These are phyloP conservation scores for Penaeus indicus DNA, from an alignment of 1,140 invertebrate species.

Conservation along the genomic window DNA sequence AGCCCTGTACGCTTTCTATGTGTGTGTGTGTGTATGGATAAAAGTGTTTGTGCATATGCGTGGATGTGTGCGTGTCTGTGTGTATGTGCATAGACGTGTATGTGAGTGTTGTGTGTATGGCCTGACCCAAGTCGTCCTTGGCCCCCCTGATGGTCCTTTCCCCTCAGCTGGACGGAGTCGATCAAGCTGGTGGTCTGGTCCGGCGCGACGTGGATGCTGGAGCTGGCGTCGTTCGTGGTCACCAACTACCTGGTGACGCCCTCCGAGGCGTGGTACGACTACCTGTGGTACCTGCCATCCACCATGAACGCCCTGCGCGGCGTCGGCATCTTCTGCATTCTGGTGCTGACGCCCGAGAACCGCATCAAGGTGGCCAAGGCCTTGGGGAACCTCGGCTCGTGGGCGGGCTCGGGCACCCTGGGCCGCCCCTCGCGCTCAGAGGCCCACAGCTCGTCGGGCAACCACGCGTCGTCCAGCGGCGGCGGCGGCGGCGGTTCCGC, in stretches of 20 bases:
- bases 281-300: slow-evolving; percentile 64
- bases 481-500: background rate
- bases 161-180: slow-evolving; percentile 62
- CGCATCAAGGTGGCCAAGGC: slow-evolving; percentile 36
- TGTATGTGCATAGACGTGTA: no score
- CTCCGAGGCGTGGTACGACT: slow-evolving; percentile 63
- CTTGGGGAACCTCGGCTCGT: slow-evolving; percentile 27
- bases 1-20: no score
- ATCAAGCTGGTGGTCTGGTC: slow-evolving; percentile 65
- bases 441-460: slow-evolving; percentile 8
- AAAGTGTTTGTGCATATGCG: no score
- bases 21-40: no score
- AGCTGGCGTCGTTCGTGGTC: slow-evolving; percentile 58
- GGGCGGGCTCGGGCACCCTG: background rate
- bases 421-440: slow-evolving; percentile 17
- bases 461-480: slow-evolving; percentile 31
- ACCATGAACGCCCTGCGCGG: slow-evolving; percentile 62
- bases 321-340: slow-evolving; percentile 63
- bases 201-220: slow-evolving; percentile 62
- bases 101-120: no score
- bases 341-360: slow-evolving; percentile 60
- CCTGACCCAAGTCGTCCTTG: no score
- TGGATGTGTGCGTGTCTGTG: no score
- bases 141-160: background rate
- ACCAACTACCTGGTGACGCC: slow-evolving; percentile 43